These are phyloP conservation scores for Crambe crambe DNA, from an alignment of 37 sponge, comb jelly and placozoan genomes.

Conservation along the genomic window DNA sequence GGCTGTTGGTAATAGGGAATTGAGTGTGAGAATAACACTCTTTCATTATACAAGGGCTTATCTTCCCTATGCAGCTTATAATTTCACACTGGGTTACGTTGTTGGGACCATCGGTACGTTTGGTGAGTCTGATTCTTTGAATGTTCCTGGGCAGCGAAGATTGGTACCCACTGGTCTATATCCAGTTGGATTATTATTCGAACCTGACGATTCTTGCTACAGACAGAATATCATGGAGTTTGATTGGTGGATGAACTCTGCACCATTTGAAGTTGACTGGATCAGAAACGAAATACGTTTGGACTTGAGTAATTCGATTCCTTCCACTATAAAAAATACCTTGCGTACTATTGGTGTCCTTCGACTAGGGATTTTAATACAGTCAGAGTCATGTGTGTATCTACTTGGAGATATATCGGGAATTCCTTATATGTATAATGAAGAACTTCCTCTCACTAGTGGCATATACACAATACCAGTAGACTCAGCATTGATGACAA, in stretches of 20 bases:
- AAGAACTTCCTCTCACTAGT: not conserved
- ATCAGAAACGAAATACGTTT: not conserved
- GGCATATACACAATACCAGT: conserved; percentile 9
- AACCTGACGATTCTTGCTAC: not conserved
- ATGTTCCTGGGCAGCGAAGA: conserved; percentile 31
- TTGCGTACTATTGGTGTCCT: conserved; percentile 18
- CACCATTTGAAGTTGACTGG: conserved; percentile 41
- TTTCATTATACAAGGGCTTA: not conserved
- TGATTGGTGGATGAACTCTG: conserved; percentile 26
- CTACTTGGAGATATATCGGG: not conserved
- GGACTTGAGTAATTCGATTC: conserved; percentile 44
- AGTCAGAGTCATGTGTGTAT: conserved; percentile 1
- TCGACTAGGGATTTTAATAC: conserved; percentile 1
- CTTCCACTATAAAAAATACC: not conserved
- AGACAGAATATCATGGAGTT: not conserved
- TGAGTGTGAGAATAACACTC: conserved; percentile 9
- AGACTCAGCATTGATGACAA: not conserved
- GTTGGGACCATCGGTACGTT: conserved; percentile 29
- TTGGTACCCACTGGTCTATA: not conserved
- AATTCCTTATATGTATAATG: conserved; percentile 22
- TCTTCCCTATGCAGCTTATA: not conserved
- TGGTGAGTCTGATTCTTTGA: conserved; percentile 17
- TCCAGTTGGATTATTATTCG: not conserved
- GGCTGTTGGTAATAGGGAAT: not conserved
- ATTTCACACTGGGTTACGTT: conserved; percentile 5